Conservation (phyloP, 2,797 vertebrate species). For the Dromococcyx pavoninus region DNA sequence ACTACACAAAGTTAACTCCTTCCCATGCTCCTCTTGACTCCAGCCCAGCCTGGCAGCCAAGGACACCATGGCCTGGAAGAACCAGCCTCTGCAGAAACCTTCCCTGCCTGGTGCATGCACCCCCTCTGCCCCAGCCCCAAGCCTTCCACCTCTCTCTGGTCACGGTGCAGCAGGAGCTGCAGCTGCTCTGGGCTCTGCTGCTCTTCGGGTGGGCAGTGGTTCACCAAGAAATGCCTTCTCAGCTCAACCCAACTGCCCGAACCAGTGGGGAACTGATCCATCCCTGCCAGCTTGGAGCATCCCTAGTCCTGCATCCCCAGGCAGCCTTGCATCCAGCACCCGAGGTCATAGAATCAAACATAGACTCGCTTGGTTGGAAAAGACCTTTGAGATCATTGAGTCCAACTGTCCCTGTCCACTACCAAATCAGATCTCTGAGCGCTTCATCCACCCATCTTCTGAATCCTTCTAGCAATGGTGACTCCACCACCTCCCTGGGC, state of each 20-base stretch:
- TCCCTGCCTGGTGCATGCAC: not conserved
- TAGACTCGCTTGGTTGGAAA: no score
- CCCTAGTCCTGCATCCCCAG: accelerated
- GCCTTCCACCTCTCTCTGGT: accelerated
- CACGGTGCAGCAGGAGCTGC: not conserved
- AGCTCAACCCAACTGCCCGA: not conserved
- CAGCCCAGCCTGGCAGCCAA: not conserved
- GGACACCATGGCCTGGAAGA: not conserved
- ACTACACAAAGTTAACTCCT: not conserved
- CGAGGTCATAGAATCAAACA: no score
- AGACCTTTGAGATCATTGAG: no score
- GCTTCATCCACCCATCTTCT: no score
- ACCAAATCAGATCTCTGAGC: no score
- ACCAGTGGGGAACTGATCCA: not conserved
- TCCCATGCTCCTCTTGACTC: not conserved
- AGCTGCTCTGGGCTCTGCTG: accelerated
- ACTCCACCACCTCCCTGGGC: no score
- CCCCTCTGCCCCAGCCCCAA: no score
- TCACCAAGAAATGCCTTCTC: not conserved
- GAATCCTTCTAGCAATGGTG: no score
- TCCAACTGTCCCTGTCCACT: no score
- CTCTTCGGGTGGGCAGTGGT: not conserved
- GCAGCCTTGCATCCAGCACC: no score
- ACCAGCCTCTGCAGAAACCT: not conserved
- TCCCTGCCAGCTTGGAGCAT: not conserved